Evolutionary conservation across 2,888 invertebrate species (phyloP), one percentile per base, ranked within the genome.

Genomic region (Nysson spinosus): DNA sequence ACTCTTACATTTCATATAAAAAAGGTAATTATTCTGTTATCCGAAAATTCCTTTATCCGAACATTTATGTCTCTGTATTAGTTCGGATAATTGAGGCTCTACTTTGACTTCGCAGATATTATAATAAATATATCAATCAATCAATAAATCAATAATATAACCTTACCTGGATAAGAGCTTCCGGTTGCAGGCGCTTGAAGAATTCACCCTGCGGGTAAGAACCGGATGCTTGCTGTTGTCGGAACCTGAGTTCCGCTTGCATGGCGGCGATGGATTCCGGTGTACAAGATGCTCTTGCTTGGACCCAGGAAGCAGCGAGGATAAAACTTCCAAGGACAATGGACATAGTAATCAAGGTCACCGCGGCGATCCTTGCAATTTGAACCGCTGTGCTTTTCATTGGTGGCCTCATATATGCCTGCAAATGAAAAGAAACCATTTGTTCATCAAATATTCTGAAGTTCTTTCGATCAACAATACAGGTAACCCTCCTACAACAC

Each of bases 311-410:
- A 16, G 95, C 93, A 47, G 95, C 94, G 83, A 96, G 89, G 81
- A 96, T 93, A 87, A 95, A 95, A 64, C 93, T 90, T 69, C 96
- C 96, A 81, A 96, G 88, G 72, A 96, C 92, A 78, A 95, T 91
- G 26, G 95, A 93, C 58, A 95, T 93, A 0, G 93, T 91, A 74
- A 96, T 92, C 77, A 96, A 91, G 66, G 96, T 96, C 73, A 93
- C 89, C 39, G 95, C 96, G 12, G 94, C 93, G 82, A 96, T 95
- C 87, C 93, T 92, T 20, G 96, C 94, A 68, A 96, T 94, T 89
- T 96, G 95, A 65, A 96, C 94, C 46, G 95, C 92, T 39, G 93
- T 91, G 61, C 94, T 93, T 75, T 90, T 89, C 63, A n/a, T n/a
- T n/a, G 66, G 89, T 11, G 89, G 89, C 84, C 93, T 92, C 78